phyloP scores from a whole-genome alignment of 1,140 invertebrate genomes.

The Metopolophium dirhodum region DNA sequence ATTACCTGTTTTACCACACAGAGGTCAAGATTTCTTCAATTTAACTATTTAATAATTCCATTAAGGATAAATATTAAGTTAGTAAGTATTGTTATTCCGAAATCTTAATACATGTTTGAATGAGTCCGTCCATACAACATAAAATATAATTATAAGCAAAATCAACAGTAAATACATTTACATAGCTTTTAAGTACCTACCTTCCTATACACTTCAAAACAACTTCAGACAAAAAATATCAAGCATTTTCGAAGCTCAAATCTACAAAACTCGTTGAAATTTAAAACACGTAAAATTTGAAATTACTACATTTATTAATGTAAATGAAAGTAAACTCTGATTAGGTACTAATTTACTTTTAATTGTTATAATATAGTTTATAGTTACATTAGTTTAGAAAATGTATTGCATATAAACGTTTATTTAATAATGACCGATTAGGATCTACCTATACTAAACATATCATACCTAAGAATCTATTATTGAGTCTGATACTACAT shows the following conservation, averaged over 20 bases:
- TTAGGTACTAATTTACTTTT: background rate
- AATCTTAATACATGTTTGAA: background rate
- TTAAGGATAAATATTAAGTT: background rate
- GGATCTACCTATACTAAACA: no score
- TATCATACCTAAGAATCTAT: background rate
- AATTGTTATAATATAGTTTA: background rate
- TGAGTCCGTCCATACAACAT: background rate
- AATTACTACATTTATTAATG: background rate
- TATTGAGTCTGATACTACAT: background rate
- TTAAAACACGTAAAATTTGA: background rate
- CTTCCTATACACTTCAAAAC: no score
- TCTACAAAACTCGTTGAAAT: background rate
- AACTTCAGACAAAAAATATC: no score
- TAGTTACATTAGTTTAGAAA: background rate
- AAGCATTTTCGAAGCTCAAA: background rate
- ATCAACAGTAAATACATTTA: background rate
- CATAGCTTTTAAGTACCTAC: no score
- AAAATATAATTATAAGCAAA: background rate
- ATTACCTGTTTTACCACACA: conserved; percentile 6
- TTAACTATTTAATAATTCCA: background rate
- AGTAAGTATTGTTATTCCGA: background rate
- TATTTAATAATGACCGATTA: no score
- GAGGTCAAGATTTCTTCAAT: background rate
- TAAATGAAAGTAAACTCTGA: no score
- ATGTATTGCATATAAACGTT: no score